Base-by-base conservation (phyloP, 1,140 invertebrate genomes). In the Neodiprion fabricii region DNA sequence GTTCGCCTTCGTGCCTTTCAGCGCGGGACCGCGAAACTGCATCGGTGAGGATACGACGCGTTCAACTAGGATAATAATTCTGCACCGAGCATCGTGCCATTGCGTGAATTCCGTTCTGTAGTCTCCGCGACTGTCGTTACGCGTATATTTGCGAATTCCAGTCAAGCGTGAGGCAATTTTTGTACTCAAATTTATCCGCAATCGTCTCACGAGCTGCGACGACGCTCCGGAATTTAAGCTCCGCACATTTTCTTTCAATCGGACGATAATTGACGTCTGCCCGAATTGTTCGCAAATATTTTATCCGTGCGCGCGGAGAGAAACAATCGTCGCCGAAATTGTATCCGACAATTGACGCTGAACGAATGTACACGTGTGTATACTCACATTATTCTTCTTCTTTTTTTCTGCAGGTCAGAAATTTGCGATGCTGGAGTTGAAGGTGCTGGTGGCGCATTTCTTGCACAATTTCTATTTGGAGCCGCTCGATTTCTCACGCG, bases 341-440 rank as follows among this genome's bases (percentile, higher is more conserved):
- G 0, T 12, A 1, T 4, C 4, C 7, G 53, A 11, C 7, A 61
- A 11, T 61, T 8, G 5, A 5, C 53, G 7, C 53, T 9, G 53
- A 12, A 61, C 9, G 11, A 12, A 61, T 21, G 17, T 21, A 21
- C 0, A 14, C 11, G 53, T 61, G 0, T 12, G 53, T 61, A 53
- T 53, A 61, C 71, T 7, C 28, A n/a, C 12, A 67, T 14, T 23
- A 76, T 75, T 72, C 72, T 53, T 70, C 48, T 71, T 61, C 7
- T 12, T 9, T 61, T 61, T 53, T 21, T 71, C 80, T 85, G 61
- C 84, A 89, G 94, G 94, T 75, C 94, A 95, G 86, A 94, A 92
- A 81, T 97, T 96, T 86, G 96, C 95, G 1, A 87, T 94, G 85
- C 83, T 95, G 81, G 95, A 96, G 87, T 87, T 94, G 76, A 96